A percentile compares a stretch with the other conserved stretches of the same genome.
phyloP scores from a whole-genome alignment of 2,888 invertebrate species.

The Digitonthophagus gazella region DNA sequence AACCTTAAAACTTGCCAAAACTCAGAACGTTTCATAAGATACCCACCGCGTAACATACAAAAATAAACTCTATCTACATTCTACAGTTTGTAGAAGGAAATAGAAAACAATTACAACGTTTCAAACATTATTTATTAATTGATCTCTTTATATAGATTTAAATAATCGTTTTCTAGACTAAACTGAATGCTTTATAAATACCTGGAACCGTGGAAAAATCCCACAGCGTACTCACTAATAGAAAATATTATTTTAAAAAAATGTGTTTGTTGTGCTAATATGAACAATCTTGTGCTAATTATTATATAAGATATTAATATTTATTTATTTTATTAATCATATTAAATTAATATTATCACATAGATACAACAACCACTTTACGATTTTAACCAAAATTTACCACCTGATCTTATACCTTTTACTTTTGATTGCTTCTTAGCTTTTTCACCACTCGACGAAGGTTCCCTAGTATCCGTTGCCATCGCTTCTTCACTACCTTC shows the following conservation, averaged over 20 bases:
- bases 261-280: no score
- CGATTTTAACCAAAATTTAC: slow-evolving; percentile 68
- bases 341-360: background rate
- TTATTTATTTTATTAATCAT: background rate
- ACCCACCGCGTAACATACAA: slow-evolving; percentile 15
- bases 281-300: slow-evolving; percentile 4
- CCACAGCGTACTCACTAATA: background rate
- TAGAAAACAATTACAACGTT: slow-evolving; percentile 13
- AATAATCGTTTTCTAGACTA: background rate
- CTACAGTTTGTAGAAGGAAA: background rate
- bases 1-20: no score
- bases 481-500: slow-evolving; percentile 85
- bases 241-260: background rate
- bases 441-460: slow-evolving; percentile 57
- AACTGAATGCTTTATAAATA: slow-evolving; percentile 4
- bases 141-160: background rate
- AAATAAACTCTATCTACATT: slow-evolving; percentile 1
- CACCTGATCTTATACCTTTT: slow-evolving; percentile 65
- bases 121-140: background rate
- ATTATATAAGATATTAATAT: background rate
- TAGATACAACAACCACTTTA: slow-evolving; percentile 32
- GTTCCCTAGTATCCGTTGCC: slow-evolving; percentile 69
- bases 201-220: slow-evolving; percentile 1
- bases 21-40: slow-evolving; percentile 7
- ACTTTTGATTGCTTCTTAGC: slow-evolving; percentile 59